Conservation (phyloP, 2,888 invertebrate species). For the Drosophila kanekoi region DNA sequence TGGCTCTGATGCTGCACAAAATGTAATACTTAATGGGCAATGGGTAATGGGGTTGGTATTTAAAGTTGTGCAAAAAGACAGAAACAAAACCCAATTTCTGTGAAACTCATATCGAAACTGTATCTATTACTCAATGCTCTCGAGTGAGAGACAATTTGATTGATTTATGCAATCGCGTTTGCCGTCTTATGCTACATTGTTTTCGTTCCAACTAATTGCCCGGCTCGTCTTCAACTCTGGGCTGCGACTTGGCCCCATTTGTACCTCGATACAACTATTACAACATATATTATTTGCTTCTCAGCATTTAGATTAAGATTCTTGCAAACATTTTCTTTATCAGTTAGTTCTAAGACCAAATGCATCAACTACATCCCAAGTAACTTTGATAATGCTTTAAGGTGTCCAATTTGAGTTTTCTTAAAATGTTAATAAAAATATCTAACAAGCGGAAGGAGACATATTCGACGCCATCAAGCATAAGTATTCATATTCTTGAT, state of each 20-base stretch:
- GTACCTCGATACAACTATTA: too few species aligned
- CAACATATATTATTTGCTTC: too few species aligned
- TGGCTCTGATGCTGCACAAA: slow-evolving; percentile 60
- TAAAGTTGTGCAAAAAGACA: slow-evolving; percentile 71
- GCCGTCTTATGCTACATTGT: slow-evolving; percentile 53
- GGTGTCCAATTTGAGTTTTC: too few species aligned
- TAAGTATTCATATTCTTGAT: too few species aligned
- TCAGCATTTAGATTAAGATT: too few species aligned
- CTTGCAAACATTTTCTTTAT: too few species aligned
- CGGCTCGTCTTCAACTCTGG: slow-evolving; percentile 26
- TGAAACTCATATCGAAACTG: slow-evolving; percentile 78
- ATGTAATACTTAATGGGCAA: slow-evolving; percentile 74
- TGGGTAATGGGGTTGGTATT: slow-evolving; percentile 81
- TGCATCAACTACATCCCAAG: too few species aligned
- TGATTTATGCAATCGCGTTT: slow-evolving; percentile 74
- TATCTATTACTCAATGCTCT: slow-evolving; percentile 77
- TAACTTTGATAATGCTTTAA: too few species aligned
- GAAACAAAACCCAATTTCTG: slow-evolving; percentile 65
- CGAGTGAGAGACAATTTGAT: slow-evolving; percentile 79
- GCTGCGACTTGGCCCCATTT: background rate
- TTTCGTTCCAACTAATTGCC: slow-evolving; percentile 47
- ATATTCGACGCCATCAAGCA: too few species aligned
- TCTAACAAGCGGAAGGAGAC: too few species aligned
- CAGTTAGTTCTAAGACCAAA: too few species aligned
- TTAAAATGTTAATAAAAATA: too few species aligned